phyloP scores from a whole-genome alignment of 2,113 vertebrate genomes.

The Octodon degus region DNA sequence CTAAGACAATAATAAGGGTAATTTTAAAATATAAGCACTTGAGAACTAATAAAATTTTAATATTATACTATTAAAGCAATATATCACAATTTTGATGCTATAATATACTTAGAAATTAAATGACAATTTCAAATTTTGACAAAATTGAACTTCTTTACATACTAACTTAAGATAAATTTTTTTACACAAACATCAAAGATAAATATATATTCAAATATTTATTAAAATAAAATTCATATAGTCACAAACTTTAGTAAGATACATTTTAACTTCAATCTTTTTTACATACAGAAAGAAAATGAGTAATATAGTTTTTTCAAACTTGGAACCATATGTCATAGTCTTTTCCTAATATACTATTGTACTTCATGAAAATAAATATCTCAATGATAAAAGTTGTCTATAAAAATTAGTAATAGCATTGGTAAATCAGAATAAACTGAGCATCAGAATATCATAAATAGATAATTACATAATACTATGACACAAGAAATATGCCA shows the following conservation, averaged over 20 bases:
- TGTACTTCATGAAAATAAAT: slow-evolving; percentile 15
- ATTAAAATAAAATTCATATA: slow-evolving; percentile 18
- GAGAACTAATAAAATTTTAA: slow-evolving; percentile 30
- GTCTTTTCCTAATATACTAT: background rate
- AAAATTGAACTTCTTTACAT: background rate
- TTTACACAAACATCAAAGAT: slow-evolving; percentile 53
- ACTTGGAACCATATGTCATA: background rate
- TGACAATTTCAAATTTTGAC: background rate
- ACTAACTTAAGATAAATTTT: background rate
- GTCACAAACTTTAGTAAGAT: background rate
- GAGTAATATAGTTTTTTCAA: background rate
- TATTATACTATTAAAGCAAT: slow-evolving; percentile 29
- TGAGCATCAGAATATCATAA: slow-evolving; percentile 17
- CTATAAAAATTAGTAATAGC: slow-evolving; percentile 30
- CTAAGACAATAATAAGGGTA: slow-evolving; percentile 31
- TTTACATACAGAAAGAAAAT: slow-evolving; percentile 40
- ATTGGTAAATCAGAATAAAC: slow-evolving; percentile 3
- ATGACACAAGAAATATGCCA: background rate
- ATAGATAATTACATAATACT: background rate
- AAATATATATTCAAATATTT: slow-evolving; percentile 13
- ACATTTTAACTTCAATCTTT: slow-evolving; percentile 41
- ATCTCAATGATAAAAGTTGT: background rate
- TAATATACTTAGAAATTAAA: background rate
- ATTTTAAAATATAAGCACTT: slow-evolving; percentile 34
- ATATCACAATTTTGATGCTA: background rate